Conservation (phyloP, 2,888 invertebrate genomes). For the Limnephilus lunatus region DNA sequence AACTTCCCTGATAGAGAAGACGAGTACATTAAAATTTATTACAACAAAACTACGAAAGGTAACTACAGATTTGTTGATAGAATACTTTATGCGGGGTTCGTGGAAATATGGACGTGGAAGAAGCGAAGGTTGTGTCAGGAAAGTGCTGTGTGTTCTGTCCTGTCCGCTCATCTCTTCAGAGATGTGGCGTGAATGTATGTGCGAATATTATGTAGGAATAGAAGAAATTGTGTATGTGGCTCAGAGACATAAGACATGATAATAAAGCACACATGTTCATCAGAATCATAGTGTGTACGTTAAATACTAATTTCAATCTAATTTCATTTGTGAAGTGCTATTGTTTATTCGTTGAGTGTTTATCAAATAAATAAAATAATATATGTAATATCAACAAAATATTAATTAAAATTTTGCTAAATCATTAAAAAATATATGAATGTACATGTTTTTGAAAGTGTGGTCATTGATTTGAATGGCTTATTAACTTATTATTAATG, state of each 20-base stretch:
- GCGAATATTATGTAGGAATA: not conserved
- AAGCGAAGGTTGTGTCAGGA: not conserved
- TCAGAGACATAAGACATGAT: conserved; percentile 46
- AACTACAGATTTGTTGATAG: not conserved
- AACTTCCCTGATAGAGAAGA: too few species aligned
- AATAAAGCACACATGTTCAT: not conserved
- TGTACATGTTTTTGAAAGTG: not conserved
- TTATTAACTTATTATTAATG: not conserved
- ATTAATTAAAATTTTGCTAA: not conserved
- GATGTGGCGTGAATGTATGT: not conserved
- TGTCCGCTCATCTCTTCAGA: not conserved
- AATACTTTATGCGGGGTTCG: not conserved
- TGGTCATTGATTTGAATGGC: not conserved
- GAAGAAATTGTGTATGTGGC: conserved; percentile 6
- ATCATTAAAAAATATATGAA: not conserved
- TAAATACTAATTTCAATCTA: not conserved
- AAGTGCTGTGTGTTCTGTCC: not conserved
- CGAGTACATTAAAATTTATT: not conserved
- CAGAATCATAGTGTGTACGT: not conserved
- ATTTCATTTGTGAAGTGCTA: not conserved
- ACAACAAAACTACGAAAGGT: too few species aligned
- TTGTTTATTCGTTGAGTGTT: not conserved
- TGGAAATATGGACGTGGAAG: not conserved
- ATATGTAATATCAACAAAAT: not conserved
- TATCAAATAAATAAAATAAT: not conserved